phyloP scores from a whole-genome alignment of 1,140 invertebrate species.

The Heliconius hewitsoni region DNA sequence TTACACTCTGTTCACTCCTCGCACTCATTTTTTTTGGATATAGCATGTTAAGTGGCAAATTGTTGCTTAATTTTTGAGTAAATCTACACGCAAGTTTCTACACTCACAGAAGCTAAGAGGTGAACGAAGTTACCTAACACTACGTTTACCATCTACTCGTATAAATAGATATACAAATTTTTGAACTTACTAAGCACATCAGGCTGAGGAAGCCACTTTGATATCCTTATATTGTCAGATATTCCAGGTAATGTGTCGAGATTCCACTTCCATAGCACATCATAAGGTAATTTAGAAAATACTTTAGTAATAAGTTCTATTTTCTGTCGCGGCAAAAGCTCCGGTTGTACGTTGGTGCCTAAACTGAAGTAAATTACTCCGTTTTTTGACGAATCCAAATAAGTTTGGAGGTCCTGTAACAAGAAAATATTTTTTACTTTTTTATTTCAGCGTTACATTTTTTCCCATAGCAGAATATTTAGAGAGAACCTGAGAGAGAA shows the following conservation, averaged over 20 bases:
- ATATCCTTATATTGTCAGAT: constrained; percentile 73
- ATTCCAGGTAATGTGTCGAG: constrained; percentile 48
- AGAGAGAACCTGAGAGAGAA: no score
- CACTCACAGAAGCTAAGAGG: no score
- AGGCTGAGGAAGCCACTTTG: constrained; percentile 58
- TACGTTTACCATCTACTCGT: no score
- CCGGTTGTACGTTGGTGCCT: constrained; percentile 79
- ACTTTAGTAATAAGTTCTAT: constrained; percentile 64
- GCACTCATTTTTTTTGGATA: no score
- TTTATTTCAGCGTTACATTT: no score
- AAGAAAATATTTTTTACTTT: not conserved
- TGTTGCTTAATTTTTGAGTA: no score
- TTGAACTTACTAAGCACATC: constrained; percentile 72
- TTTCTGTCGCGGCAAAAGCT: constrained; percentile 58
- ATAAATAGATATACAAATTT: not conserved
- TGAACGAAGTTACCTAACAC: no score
- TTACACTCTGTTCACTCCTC: no score
- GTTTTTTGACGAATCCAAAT: constrained; percentile 74
- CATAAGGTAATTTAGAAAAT: constrained; percentile 63
- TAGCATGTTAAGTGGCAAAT: no score
- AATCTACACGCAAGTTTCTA: no score
- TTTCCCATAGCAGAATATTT: no score
- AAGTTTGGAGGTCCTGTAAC: constrained; percentile 76
- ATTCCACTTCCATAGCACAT: constrained; percentile 51
- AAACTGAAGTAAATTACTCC: constrained; percentile 84